Evolutionary conservation across 1,140 invertebrate species (phyloP).

Genomic region (Potamilus streckersoni): DNA sequence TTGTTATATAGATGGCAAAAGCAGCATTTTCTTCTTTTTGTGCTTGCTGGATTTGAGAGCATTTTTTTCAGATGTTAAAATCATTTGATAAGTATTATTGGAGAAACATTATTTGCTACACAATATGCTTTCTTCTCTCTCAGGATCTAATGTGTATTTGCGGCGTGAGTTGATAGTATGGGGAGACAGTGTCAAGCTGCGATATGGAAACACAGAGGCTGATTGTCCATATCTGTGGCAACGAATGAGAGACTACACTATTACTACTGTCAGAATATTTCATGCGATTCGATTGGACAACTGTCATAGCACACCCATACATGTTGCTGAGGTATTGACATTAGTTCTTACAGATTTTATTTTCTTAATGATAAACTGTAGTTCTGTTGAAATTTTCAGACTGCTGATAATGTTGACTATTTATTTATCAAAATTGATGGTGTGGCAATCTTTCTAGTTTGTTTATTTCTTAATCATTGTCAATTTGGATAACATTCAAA

Average conservation of each 20-base stretch:
- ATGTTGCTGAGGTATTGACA: conserved; percentile 81
- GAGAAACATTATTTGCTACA: not conserved
- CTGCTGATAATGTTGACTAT: too few relatives aligned
- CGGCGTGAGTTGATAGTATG: conserved; percentile 95
- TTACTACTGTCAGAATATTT: conserved; percentile 89
- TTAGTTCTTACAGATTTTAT: too few relatives aligned
- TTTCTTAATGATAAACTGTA: too few relatives aligned
- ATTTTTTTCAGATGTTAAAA: too few relatives aligned
- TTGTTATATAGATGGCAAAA: too few relatives aligned
- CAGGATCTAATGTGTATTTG: conserved; percentile 76
- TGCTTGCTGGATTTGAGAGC: too few relatives aligned
- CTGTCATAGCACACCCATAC: conserved; percentile 98
- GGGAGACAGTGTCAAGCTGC: conserved; percentile 97
- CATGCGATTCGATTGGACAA: conserved; percentile 98
- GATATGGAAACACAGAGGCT: conserved; percentile 86
- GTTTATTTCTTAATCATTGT: too few relatives aligned
- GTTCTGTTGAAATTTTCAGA: too few relatives aligned
- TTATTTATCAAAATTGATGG: too few relatives aligned
- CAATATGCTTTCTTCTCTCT: conserved; percentile 1
- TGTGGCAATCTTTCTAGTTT: too few relatives aligned
- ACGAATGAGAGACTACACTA: conserved; percentile 92
- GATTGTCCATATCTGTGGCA: conserved; percentile 96
- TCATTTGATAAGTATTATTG: not conserved
- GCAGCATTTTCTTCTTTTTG: too few relatives aligned
- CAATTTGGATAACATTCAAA: too few relatives aligned